These are phyloP conservation scores for Sparus aurata DNA, from an alignment of 2,797 vertebrate species.

Conservation along the genomic window DNA sequence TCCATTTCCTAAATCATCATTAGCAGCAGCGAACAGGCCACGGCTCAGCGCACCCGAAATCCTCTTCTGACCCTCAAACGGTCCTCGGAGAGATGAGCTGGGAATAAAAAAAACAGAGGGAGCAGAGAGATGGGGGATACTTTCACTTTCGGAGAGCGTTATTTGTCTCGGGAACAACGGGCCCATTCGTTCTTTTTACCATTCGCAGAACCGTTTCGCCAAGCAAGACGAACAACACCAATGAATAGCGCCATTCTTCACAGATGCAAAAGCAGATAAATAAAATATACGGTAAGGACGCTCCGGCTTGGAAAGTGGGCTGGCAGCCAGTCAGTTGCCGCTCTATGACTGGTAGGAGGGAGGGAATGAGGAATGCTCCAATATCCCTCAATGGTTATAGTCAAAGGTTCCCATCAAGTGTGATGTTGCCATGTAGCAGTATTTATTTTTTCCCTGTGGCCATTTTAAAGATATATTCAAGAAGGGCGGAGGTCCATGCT, in stretches of 20 bases:
- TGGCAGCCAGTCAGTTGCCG: conserved; percentile 46
- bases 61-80: conserved; percentile 56
- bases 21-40: conserved; percentile 44
- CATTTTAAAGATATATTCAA: conserved; percentile 54
- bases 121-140: conserved; percentile 45
- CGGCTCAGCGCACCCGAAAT: conserved; percentile 52
- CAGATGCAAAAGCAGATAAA: conserved; percentile 68
- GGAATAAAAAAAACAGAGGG: conserved; percentile 46
- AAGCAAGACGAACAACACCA: conserved; percentile 49
- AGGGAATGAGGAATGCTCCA: conserved; percentile 61
- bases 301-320: conserved; percentile 46
- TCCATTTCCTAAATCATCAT: conserved; percentile 59
- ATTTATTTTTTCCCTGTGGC: conserved; percentile 50
- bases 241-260: conserved; percentile 61
- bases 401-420: conserved; percentile 47
- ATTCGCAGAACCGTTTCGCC: conserved; percentile 50
- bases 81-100: conserved; percentile 49
- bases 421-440: conserved; percentile 32
- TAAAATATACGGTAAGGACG: conserved; percentile 62
- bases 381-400: conserved; percentile 50
- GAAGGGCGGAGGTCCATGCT: conserved; percentile 35
- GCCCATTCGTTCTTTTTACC: conserved; percentile 52
- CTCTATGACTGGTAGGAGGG: conserved; percentile 28
- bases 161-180: conserved; percentile 65
- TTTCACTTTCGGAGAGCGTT: conserved; percentile 51